Evolutionary conservation across 2,888 invertebrate genomes (phyloP).

Genomic region (Plebejus argus): DNA sequence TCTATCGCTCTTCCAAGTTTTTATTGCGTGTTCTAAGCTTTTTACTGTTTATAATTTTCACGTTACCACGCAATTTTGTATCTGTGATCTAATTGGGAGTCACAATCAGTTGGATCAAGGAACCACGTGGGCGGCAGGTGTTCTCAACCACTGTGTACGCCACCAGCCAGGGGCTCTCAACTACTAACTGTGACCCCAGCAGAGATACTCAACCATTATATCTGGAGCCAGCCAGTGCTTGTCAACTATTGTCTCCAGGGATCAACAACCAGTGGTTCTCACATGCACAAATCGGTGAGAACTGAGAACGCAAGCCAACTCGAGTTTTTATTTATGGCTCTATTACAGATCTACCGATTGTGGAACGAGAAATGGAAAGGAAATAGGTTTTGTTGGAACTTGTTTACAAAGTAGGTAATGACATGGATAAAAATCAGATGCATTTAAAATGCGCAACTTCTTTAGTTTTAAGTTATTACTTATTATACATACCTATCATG

Average conservation of each 20-base stretch:
- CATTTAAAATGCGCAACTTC: background rate
- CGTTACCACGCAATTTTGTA: constrained; percentile 18
- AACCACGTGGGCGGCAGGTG: constrained; percentile 2
- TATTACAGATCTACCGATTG: constrained; percentile 20
- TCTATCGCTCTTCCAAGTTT: background rate
- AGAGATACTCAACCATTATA: background rate
- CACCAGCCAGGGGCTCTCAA: background rate
- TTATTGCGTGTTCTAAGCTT: background rate
- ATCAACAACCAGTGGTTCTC: background rate
- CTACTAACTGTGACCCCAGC: background rate
- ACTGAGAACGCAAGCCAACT: background rate
- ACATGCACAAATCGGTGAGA: constrained; percentile 16
- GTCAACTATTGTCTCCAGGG: background rate
- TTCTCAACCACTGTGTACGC: constrained; percentile 21
- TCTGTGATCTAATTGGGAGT: constrained; percentile 26
- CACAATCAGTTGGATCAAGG: constrained; percentile 5
- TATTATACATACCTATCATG: no score
- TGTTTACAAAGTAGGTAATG: constrained; percentile 3
- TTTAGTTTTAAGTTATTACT: background rate
- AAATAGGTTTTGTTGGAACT: constrained; percentile 11
- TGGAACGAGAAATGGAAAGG: constrained; percentile 19
- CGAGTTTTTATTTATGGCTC: constrained; percentile 23
- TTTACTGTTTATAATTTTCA: background rate
- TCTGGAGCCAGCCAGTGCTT: background rate
- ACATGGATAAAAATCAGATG: background rate